phyloP scores from a whole-genome alignment of 23 tunicate species.

The Halocynthia roretzi region DNA sequence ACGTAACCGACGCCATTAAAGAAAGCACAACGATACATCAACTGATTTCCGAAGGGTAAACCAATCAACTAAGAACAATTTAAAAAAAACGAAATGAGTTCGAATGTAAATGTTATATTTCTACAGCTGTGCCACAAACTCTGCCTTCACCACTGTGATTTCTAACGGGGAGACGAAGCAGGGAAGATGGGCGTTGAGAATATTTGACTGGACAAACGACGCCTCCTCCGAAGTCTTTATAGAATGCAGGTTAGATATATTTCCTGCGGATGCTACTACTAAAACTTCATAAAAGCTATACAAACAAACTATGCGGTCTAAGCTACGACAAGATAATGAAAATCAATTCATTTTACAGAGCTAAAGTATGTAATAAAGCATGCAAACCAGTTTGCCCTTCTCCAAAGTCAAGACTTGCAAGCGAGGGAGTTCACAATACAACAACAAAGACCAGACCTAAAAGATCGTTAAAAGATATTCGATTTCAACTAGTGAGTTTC shows the following conservation, averaged over 20 bases:
- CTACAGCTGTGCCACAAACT: constrained; percentile 62
- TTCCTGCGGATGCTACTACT: too few species aligned
- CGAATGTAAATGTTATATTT: background rate
- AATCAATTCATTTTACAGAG: too few species aligned
- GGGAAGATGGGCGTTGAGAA: constrained; percentile 64
- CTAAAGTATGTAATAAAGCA: too few species aligned
- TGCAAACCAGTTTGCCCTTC: too few species aligned
- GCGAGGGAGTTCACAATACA: too few species aligned
- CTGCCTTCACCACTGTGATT: constrained; percentile 47
- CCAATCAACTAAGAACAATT: background rate
- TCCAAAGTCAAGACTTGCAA: too few species aligned
- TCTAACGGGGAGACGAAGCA: constrained; percentile 42
- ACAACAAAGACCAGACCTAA: too few species aligned
- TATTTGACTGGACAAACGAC: constrained; percentile 58
- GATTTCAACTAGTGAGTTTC: too few species aligned
- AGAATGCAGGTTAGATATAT: constrained; percentile 8
- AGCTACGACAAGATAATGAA: too few species aligned
- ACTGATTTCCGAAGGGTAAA: constrained; percentile 58
- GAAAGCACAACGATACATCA: constrained; percentile 37
- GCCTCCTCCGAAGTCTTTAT: constrained; percentile 8
- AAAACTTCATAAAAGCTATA: too few species aligned
- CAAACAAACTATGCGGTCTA: too few species aligned
- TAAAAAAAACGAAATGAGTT: background rate
- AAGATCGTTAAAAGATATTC: too few species aligned
- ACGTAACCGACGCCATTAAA: constrained; percentile 52